These are phyloP conservation scores for Ptychoptera albimana DNA, from an alignment of 2,888 invertebrate species.

Conservation along the genomic window DNA sequence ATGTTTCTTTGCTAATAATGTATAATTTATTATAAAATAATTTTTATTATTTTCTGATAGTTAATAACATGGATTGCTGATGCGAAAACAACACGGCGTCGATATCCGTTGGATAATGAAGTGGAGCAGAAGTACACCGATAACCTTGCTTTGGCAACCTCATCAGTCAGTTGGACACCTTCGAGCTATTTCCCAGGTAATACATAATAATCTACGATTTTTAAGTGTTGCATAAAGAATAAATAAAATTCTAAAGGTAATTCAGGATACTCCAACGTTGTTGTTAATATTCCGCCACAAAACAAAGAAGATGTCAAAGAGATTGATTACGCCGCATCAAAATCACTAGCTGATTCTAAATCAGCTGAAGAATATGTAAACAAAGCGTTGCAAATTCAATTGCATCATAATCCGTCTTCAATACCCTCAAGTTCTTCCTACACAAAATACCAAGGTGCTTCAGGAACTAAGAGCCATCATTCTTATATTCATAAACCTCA, in stretches of 20 bases:
- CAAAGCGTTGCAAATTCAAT: constrained; percentile 25
- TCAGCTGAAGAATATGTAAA: constrained; percentile 28
- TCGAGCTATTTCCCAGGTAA: no score
- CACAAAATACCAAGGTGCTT: constrained; percentile 7
- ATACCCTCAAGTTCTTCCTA: constrained; percentile 3
- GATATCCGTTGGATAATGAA: background rate
- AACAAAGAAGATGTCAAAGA: background rate
- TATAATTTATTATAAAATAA: no score
- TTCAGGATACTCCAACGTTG: constrained; percentile 1
- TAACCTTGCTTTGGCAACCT: background rate
- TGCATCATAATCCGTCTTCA: constrained; percentile 1
- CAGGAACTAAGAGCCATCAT: background rate
- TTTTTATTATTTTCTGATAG: no score
- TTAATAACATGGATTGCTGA: no score
- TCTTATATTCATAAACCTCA: background rate
- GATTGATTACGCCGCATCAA: background rate
- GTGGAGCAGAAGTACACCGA: background rate
- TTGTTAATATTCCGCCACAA: background rate
- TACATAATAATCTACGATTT: no score
- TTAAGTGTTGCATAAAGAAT: no score
- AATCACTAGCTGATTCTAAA: constrained; percentile 16
- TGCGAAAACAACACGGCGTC: no score
- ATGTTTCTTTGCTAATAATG: no score
- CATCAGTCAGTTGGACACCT: background rate
- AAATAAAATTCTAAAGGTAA: background rate